Conservation (phyloP, 2,113 vertebrate genomes). For the Gulo gulo region DNA sequence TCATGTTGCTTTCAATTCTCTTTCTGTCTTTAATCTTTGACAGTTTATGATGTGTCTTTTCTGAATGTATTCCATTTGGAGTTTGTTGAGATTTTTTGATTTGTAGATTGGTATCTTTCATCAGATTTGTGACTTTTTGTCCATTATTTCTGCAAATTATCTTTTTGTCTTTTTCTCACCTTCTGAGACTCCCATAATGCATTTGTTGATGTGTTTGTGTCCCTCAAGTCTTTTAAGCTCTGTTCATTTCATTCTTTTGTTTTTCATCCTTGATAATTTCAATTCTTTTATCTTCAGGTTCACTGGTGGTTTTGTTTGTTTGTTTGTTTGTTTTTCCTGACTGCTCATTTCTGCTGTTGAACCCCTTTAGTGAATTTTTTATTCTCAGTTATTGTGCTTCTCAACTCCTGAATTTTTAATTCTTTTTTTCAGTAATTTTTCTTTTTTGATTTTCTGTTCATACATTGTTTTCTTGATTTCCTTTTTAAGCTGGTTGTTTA, state of each 20-base stretch:
- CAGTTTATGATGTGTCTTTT: neutral
- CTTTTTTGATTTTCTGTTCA: neutral
- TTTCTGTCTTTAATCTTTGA: neutral
- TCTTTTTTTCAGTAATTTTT: neutral
- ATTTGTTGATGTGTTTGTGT: neutral
- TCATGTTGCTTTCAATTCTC: neutral
- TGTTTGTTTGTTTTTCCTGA: no score
- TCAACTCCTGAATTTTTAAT: neutral
- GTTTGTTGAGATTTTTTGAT: neutral
- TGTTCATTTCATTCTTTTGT: neutral
- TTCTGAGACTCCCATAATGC: neutral
- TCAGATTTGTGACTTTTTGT: neutral
- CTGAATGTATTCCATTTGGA: neutral
- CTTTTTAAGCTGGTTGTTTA: neutral
- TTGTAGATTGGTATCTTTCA: neutral
- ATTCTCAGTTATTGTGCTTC: neutral
- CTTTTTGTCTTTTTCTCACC: neutral
- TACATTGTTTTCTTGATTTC: neutral
- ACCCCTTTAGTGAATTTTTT: neutral
- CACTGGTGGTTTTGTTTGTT: neutral
- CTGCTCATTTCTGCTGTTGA: neutral
- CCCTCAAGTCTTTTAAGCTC: neutral
- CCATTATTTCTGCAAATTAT: neutral
- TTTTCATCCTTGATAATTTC: neutral
- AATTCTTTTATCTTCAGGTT: neutral